Conservation (phyloP, 2,113 vertebrate species). For the Chlorodrepanis virens region DNA sequence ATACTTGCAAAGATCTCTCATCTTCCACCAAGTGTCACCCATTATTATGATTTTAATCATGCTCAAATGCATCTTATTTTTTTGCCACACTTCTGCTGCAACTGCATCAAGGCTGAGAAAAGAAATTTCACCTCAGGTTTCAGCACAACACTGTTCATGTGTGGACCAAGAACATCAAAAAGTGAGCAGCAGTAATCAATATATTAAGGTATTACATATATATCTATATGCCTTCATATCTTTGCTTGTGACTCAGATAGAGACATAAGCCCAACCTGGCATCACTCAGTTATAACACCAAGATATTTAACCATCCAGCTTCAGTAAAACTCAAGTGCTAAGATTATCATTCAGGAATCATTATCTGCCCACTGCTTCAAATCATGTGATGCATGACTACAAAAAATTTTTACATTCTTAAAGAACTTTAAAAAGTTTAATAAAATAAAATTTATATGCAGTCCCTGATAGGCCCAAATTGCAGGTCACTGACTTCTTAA, state of each 20-base stretch:
- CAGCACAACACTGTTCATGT: neutral
- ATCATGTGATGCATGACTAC: neutral
- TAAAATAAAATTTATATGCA: neutral
- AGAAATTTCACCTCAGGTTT: neutral
- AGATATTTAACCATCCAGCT: neutral
- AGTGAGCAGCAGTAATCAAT: neutral
- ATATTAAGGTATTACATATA: neutral
- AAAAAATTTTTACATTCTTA: neutral
- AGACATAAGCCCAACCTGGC: neutral
- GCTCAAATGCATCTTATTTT: neutral
- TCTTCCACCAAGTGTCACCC: neutral
- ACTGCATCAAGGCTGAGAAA: neutral
- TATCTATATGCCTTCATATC: neutral
- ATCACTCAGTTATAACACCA: neutral
- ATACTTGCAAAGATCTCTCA: neutral
- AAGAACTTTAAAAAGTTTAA: neutral
- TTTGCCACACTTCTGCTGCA: neutral
- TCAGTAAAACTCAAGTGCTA: neutral
- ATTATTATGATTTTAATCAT: neutral
- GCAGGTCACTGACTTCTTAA: neutral
- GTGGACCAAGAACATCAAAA: neutral
- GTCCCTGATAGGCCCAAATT: neutral
- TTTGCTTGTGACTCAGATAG: neutral
- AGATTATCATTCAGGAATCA: neutral
- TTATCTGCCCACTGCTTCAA: neutral